Conservation (phyloP, 2,113 vertebrate genomes). For the Dicentrarchus labrax region DNA sequence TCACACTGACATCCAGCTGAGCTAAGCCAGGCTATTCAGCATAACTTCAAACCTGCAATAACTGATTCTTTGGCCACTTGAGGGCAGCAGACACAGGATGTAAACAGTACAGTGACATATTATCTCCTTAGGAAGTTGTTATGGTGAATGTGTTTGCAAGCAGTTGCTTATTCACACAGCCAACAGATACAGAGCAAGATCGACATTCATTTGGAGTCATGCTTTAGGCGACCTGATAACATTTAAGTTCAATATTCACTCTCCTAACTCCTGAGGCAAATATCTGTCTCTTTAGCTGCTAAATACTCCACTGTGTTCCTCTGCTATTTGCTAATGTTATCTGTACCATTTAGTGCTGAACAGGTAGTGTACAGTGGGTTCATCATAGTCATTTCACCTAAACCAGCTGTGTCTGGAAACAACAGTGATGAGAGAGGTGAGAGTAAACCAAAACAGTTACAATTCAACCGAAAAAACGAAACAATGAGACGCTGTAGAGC, state of each 20-base stretch:
- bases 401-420: too few relatives aligned
- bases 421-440: too few relatives aligned
- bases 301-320: not conserved
- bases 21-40: too few relatives aligned
- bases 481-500: too few relatives aligned
- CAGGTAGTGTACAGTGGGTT: not conserved
- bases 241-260: not conserved
- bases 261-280: not conserved
- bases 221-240: not conserved
- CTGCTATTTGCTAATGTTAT: too few relatives aligned
- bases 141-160: not conserved
- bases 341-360: not conserved
- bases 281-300: not conserved
- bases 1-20: not conserved
- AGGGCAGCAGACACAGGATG: not conserved
- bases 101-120: not conserved
- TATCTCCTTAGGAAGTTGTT: not conserved
- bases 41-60: not conserved
- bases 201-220: not conserved
- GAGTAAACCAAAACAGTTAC: not conserved
- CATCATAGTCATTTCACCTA: not conserved
- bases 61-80: not conserved
- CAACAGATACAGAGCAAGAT: not conserved
- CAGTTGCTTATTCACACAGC: not conserved
- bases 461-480: too few relatives aligned